Evolutionary conservation across 1,140 invertebrate genomes (phyloP), one percentile per base, ranked within the genome.

Genomic region (Eupristina koningsbergeri): DNA sequence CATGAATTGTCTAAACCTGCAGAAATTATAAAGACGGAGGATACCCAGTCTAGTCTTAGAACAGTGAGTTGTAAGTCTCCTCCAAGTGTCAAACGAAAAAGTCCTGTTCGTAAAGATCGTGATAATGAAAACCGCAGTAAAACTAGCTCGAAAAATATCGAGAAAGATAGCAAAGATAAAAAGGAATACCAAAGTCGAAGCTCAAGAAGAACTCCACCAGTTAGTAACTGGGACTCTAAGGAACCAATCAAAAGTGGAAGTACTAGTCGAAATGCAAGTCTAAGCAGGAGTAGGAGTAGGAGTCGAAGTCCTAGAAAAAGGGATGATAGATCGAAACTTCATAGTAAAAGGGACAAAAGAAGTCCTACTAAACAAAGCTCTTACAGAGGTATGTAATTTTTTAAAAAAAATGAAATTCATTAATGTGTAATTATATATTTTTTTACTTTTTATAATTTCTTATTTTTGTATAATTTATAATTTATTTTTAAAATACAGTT

Each of bases 221-320:
- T 84, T 6, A 81, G 41, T 47, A 86, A 87, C 0, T 91, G 91
- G 91, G 90, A 91, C 45, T 81, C 63, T 17, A 85, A 82, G 61
- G 84, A 85, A 45, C 45, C 36, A n/a, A 17, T 53, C 17, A 81
- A 78, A 58, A 85, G 79, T 81, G 41, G 39, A 64, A 74, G 67
- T 50, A 85, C 89, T 39, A 91, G 88, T 79, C 81, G 86, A 22
- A 90, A 86, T 63, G 74, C 74, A 9, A 90, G 89, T 74, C 78
- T 79, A 0, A 89, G 89, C 73, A 88, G 87, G 39, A 91, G 90
- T 29, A 87, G 89, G 85, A 91, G 91, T 86, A 87, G 89, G 7
- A 92, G 91, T 45, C 88, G 84, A 73, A 92, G 91, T 87, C 92
- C 91, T 6, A 88, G 87, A 63, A 89, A 88, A 83, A 89, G 89